Base-by-base conservation (phyloP, 2,888 invertebrate species). In the Macaria notata region DNA sequence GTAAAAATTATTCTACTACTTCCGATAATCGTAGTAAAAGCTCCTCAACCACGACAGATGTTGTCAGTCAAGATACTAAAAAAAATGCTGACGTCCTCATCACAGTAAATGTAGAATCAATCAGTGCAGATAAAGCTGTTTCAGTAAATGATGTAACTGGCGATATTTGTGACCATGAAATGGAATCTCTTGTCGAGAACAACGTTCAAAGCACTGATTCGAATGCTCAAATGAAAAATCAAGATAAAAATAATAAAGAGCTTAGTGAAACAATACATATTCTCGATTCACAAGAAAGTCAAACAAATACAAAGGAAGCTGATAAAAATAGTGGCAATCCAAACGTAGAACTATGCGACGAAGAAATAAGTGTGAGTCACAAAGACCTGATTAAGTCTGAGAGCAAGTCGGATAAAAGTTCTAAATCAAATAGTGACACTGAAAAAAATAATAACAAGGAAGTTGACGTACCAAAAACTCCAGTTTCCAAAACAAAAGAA, bases 401-500 rank as follows among this genome's bases (percentile, higher is more conserved):
- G 19, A 19, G 19, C 19, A 19, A 19, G 19, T 19, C 19, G 19
- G 53, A 49, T 41, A 31, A 44, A 42, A 57, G 33, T 46, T 36
- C 38, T n/a, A 38, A 49, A 5, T 31, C 46, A n/a, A 46, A 52
- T 3, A 49, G 5, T 49, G 31, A 47, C 30, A 43, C 9, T 8
- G 31, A 46, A 6, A 48, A 36, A 55, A 38, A 49, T 9, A 7
- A 36, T 43, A 19, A 43, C 7, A 19, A 5, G 19, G 2, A 19
- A 19, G 19, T 1, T 9, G 3, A 36, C 38, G 31, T 38, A 4
- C 33, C 48, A 4, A 38, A 41, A 31, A 57, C 56, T 31, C 49
- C 54, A 42, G 33, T 47, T 5, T 51, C 7, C 33, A 49, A 49
- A 49, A 19, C 31, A 5, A 43, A 46, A 59, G 66, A 65, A 36